Percentiles rank a stretch among this genome's conserved stretches.
Evolutionary conservation across 2,113 vertebrate genomes (phyloP).

Genomic region (Vidua macroura): DNA sequence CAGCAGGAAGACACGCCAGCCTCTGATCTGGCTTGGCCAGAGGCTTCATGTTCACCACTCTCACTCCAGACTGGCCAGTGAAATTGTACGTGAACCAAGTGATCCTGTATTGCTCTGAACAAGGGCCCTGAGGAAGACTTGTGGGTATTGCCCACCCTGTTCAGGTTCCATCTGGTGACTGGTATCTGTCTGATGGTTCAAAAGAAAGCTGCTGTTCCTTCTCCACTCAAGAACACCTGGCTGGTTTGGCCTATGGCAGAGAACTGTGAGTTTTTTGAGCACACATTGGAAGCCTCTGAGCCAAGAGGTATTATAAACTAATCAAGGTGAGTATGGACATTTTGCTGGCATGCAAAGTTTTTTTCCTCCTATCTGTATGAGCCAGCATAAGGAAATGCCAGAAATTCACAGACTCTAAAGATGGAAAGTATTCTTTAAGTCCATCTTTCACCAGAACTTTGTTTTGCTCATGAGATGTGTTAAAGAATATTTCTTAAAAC

Average conservation of each 20-base stretch:
- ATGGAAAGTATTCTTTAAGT: background rate
- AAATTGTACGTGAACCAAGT: accelerated
- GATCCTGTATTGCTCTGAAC: background rate
- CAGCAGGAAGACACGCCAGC: background rate
- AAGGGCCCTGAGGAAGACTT: background rate
- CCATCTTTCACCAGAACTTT: background rate
- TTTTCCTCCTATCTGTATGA: background rate
- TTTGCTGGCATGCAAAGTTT: background rate
- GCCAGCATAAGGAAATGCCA: background rate
- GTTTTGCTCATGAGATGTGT: background rate
- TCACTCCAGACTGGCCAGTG: background rate
- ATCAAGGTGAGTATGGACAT: background rate
- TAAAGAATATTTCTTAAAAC: background rate
- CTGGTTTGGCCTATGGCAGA: background rate
- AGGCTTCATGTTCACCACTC: accelerated
- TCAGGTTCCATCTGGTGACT: background rate
- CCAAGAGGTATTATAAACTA: background rate
- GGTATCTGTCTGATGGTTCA: background rate
- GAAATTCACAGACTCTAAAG: background rate
- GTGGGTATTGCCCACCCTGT: background rate
- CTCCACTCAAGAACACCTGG: background rate
- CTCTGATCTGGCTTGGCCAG: background rate
- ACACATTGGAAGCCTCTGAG: background rate
- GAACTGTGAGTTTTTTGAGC: background rate
- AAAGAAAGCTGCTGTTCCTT: background rate